Percentiles rank a stretch among this genome's conserved stretches.
These are phyloP conservation scores for Hemichromis elongatus DNA, from an alignment of 2,113 vertebrate genomes.

Conservation along the genomic window DNA sequence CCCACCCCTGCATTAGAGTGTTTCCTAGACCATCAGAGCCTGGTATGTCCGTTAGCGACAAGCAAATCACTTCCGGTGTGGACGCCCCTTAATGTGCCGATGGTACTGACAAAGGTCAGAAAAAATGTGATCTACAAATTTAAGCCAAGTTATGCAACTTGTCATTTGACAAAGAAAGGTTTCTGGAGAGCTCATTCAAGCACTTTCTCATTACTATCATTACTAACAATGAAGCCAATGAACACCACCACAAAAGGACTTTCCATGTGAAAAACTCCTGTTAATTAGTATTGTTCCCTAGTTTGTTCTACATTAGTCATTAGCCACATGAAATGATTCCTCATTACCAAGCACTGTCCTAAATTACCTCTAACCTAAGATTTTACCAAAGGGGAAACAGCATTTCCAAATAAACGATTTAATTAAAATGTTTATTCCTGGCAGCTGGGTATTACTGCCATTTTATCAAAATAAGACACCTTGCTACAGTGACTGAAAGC, in stretches of 20 bases:
- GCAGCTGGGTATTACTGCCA: not conserved
- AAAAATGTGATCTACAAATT: not conserved
- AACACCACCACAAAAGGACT: conserved; percentile 39
- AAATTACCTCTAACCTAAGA: conserved; percentile 67
- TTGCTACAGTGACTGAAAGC: not conserved
- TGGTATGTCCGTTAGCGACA: not conserved
- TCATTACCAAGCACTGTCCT: conserved; percentile 61
- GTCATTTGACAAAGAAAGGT: not conserved
- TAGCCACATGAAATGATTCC: conserved; percentile 65
- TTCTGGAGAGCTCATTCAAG: not conserved
- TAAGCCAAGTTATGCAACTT: not conserved
- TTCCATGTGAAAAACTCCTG: conserved; percentile 59
- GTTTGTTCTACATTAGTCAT: conserved; percentile 67
- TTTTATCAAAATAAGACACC: not conserved
- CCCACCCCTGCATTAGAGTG: not conserved
- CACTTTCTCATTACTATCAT: not conserved
- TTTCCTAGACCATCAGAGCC: not conserved
- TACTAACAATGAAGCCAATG: not conserved
- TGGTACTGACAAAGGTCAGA: not conserved
- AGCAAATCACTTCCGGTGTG: not conserved
- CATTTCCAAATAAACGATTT: conserved; percentile 59
- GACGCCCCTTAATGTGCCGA: not conserved
- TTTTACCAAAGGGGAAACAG: conserved; percentile 35
- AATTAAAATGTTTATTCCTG: conserved; percentile 20
- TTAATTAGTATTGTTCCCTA: conserved; percentile 65